phyloP scores from a whole-genome alignment of 2,888 invertebrate genomes.

The Adelphocoris suturalis region DNA sequence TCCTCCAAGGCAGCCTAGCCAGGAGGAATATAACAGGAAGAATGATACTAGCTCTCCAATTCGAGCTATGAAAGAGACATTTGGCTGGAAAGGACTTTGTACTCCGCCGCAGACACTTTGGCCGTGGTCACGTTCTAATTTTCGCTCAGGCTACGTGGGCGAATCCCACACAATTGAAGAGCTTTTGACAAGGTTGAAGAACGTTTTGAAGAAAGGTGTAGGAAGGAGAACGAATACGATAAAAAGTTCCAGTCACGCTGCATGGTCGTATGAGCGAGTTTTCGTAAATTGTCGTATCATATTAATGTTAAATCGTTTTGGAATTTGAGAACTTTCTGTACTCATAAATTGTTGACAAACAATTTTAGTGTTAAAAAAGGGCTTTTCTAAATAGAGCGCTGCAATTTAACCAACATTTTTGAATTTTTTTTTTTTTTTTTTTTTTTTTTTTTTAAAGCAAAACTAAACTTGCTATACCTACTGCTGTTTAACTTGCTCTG shows the following conservation, averaged over 20 bases:
- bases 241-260: background rate
- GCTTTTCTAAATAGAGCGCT: too few relatives aligned
- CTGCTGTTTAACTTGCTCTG: too few relatives aligned
- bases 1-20: background rate
- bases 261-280: too few relatives aligned
- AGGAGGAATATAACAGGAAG: background rate
- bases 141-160: conserved; percentile 19
- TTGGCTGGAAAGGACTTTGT: conserved; percentile 1
- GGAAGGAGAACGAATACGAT: background rate
- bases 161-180: conserved; percentile 4
- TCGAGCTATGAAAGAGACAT: background rate
- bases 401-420: too few relatives aligned
- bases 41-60: background rate
- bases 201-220: background rate
- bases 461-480: too few relatives aligned
- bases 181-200: background rate
- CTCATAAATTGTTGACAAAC: too few relatives aligned
- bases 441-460: too few relatives aligned
- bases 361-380: too few relatives aligned
- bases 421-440: too few relatives aligned
- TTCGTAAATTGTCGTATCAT: too few relatives aligned
- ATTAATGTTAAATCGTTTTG: too few relatives aligned
- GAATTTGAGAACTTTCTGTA: too few relatives aligned
- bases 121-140: conserved; percentile 27
- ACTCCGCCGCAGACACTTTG: background rate